Evolutionary conservation across 2,888 invertebrate genomes (phyloP), one percentile per base, ranked within the genome.

Genomic region (Papilio demoleus): DNA sequence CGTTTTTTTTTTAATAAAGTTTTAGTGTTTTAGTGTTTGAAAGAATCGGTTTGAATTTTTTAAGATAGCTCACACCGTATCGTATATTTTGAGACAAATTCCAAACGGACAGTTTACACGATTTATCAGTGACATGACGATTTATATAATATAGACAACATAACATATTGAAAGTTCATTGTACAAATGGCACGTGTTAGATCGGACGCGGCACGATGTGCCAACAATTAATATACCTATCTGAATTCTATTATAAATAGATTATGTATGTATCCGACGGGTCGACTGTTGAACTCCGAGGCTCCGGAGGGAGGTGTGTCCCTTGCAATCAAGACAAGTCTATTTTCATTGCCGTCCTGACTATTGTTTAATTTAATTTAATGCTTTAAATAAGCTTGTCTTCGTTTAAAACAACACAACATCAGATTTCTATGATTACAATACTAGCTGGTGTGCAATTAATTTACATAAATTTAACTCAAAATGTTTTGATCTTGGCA

Each of bases 231-330:
- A 76, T 74, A 77, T 75, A 77, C 76, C 76, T 78, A 79, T 81
- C 79, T 78, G 79, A 80, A 81, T 81, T 84, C 76, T 74, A 76
- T 78, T 85, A 83, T 83, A 82, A 84, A 86, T 86, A 84, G 83
- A 47, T 79, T 73, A 78, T 83, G 83, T 85, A 85, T 82, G 81
- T 83, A 81, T 79, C 79, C 77, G 79, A 81, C 78, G 69, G 74
- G 76, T 71, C 78, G 85, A 83, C 74, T 85, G 79, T 84, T 87
- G 86, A 87, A 84, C 87, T 75, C 80, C 77, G 82, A 76, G 81
- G 83, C 81, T 78, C 85, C 77, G 71, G 71, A 71, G 77, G 81
- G 83, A 78, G 81, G 75, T 67, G 73, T 72, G 73, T 74, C 71
- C 70, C 71, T 73, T 70, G 68, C 71, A 71, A 70, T 70, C 65